Base-by-base conservation (phyloP, 2,888 invertebrate species). In the Machimus atricapillus region DNA sequence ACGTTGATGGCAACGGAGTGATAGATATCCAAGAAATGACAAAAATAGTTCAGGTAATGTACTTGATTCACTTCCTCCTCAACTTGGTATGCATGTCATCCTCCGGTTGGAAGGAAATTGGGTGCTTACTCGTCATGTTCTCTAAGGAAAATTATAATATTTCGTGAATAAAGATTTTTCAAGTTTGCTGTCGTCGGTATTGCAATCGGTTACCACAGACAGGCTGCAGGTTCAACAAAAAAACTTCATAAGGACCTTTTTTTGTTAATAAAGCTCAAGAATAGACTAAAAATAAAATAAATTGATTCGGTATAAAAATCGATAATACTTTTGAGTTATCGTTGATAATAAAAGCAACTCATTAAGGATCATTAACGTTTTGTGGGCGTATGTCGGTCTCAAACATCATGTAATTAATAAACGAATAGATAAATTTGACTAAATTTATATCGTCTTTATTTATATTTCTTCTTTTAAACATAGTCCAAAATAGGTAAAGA, bases 11-110 rank as follows among this genome's bases (percentile, higher is more conserved):
- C 81, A 99, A 99, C 92, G 99, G 98, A 88, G 97, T 98, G 90
- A 99, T 99, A 93, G 98, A 99, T 93, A 97, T 98, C 91, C 97
- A 98, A 93, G 99, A 99, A 95, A 99, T 99, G 99, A 98, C 98
- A 89, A 98, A 99, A 95, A 99, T 99, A 92, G 98, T 99, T 89
- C 98, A 98, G 97, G 98, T 98, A 93, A 92, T 93, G 46, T 66
- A 46, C 74, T 74, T 43, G 73, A 56, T 56, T 73, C 23, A 31
- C 31, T 52, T 82, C 16, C 8, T 82, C n/a, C 23, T 46, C 19
- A 52, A 8, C 16, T 85, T 74, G 74, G 73, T n/a, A 85, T 85
- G 73, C 74, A 74, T 74, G 74, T 74, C 85, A n/a, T 43, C 85
- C 43, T 43, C 7, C 23, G 66, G 23, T 66, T 66, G 27, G 23